Evolutionary conservation across 2,888 invertebrate species (phyloP).

Genomic region (Callyntrura guangdongensis): DNA sequence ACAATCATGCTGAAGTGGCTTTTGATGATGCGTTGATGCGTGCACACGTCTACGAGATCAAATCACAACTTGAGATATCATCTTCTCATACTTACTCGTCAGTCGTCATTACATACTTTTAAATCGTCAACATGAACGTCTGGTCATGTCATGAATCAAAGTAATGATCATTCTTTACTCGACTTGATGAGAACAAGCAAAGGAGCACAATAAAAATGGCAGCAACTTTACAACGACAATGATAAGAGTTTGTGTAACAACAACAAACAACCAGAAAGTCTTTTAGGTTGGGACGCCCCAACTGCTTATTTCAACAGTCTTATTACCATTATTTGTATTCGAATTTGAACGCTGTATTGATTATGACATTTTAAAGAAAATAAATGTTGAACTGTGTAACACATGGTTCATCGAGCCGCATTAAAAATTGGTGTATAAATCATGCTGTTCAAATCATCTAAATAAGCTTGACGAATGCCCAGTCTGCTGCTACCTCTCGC

Average conservation of each 20-base stretch:
- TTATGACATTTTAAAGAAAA: slow-evolving; percentile 21
- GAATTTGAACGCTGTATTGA: slow-evolving; percentile 4
- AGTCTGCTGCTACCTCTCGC: not conserved
- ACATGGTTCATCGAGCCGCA: slow-evolving; percentile 13
- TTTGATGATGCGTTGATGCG: slow-evolving; percentile 48
- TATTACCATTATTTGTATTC: not conserved
- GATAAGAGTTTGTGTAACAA: no score
- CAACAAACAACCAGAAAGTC: not conserved
- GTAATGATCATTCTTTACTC: slow-evolving; percentile 54
- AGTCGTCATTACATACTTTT: slow-evolving; percentile 63
- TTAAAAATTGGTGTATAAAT: slow-evolving; percentile 38
- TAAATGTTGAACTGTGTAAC: not conserved
- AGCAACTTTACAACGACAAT: not conserved
- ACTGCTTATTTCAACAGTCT: not conserved
- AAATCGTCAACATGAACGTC: slow-evolving; percentile 61
- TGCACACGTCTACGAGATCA: slow-evolving; percentile 51
- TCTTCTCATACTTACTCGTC: slow-evolving; percentile 44
- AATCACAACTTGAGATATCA: slow-evolving; percentile 52
- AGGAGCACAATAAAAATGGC: slow-evolving; percentile 1
- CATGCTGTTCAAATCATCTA: not conserved
- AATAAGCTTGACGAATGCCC: slow-evolving; percentile 19
- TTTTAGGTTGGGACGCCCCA: slow-evolving; percentile 3
- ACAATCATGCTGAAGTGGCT: slow-evolving; percentile 17
- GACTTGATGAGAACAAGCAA: slow-evolving; percentile 57
- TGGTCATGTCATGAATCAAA: slow-evolving; percentile 63